Conservation (phyloP, 2,113 vertebrate species). For the Xiphophorus maculatus region DNA sequence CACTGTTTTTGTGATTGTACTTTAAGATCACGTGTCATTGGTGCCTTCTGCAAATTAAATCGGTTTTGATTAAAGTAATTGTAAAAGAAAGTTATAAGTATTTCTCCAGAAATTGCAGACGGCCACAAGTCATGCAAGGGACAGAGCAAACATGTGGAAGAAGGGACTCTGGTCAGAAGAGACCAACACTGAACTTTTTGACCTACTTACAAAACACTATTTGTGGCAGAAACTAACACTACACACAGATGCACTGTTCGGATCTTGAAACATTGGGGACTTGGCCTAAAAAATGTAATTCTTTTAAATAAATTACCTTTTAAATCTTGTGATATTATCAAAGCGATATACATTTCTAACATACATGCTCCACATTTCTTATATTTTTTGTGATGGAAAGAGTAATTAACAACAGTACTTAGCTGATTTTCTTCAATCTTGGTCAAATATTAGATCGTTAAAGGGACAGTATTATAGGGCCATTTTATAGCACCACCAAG, state of each 20-base stretch:
- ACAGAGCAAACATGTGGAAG: background rate
- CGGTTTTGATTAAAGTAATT: background rate
- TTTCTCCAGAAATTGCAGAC: background rate
- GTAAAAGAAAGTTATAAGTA: background rate
- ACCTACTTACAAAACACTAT: background rate
- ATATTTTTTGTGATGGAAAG: background rate
- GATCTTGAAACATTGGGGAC: background rate
- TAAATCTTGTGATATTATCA: background rate
- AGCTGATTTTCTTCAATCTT: background rate
- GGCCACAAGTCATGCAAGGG: background rate
- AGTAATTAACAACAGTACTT: background rate
- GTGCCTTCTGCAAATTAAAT: background rate
- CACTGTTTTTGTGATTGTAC: background rate
- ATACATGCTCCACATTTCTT: background rate
- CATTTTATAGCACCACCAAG: no score
- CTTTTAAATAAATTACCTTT: background rate
- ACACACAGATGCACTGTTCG: background rate
- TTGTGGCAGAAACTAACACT: background rate
- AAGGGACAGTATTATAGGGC: no score
- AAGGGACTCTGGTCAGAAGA: background rate
- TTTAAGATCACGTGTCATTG: background rate
- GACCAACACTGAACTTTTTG: background rate
- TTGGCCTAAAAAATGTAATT: background rate
- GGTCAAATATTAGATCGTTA: no score
- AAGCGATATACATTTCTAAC: background rate